Percentiles rank a stretch among this genome's conserved stretches.
These are phyloP conservation scores for Rousettus madagascariensis DNA, from an alignment of 2,797 vertebrate species.

Conservation along the genomic window DNA sequence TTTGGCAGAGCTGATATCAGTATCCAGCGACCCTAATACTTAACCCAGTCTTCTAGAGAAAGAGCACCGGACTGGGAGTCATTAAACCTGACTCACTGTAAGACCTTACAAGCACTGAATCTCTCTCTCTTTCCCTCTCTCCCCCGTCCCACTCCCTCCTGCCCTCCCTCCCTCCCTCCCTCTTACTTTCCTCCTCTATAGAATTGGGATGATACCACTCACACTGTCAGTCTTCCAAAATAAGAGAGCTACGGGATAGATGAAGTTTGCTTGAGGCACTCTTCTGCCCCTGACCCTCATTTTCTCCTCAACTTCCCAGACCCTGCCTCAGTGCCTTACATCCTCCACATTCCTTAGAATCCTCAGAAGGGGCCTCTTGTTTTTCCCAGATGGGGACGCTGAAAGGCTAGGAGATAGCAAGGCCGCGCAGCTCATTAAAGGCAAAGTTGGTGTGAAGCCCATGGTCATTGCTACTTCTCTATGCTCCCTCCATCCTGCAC, in stretches of 20 bases:
- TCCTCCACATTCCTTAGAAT: neutral
- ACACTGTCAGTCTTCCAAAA: neutral
- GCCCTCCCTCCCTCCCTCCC: neutral
- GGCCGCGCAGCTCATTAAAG: neutral
- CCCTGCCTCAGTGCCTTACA: neutral
- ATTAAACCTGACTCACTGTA: neutral
- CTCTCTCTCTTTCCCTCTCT: neutral
- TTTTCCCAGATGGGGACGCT: neutral
- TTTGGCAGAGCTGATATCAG: neutral
- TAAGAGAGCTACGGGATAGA: neutral
- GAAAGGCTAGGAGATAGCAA: neutral
- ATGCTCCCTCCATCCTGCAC: rapidly evolving
- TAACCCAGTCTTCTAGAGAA: neutral
- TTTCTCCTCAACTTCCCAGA: neutral
- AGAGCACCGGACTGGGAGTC: neutral
- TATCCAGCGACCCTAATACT: neutral
- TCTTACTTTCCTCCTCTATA: neutral
- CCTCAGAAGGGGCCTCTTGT: neutral
- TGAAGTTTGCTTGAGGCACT: neutral
- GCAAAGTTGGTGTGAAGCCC: neutral
- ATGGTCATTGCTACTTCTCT: neutral
- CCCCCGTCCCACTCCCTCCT: too few relatives aligned
- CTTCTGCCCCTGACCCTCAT: neutral
- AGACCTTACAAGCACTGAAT: neutral
- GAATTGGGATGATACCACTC: neutral